A percentile compares a stretch with the other conserved stretches of the same genome.
Evolutionary conservation across 2,797 vertebrate species (phyloP).

Genomic region (Enteromius radiatus): DNA sequence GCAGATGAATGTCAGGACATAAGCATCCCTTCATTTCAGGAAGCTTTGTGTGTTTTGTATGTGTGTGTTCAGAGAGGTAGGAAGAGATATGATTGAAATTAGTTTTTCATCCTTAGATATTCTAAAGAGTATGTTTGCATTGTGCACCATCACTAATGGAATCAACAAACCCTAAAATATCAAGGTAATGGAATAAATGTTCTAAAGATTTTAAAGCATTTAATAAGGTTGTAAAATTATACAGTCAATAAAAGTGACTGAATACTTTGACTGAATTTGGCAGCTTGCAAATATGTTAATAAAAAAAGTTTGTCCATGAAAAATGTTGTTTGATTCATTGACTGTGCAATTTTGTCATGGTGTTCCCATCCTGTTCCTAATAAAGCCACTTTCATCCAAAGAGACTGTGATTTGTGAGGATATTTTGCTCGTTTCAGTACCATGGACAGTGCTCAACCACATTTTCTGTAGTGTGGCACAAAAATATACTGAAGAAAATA

Average conservation of each 20-base stretch:
- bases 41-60: slow-evolving; percentile 2
- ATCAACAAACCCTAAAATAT: not conserved
- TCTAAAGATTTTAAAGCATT: not conserved
- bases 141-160: not conserved
- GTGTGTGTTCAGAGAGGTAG: slow-evolving; percentile 23
- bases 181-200: not conserved
- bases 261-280: not conserved
- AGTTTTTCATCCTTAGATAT: slow-evolving; percentile 2
- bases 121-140: not conserved
- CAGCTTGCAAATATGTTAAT: not conserved
- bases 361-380: not conserved
- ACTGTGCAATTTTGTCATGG: not conserved
- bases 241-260: not conserved
- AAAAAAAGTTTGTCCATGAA: not conserved
- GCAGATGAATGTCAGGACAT: slow-evolving; percentile 59
- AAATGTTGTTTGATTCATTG: not conserved
- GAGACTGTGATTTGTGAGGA: not conserved
- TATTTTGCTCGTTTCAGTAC: slow-evolving; percentile 11
- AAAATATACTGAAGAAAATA: not conserved
- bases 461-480: not conserved
- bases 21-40: not conserved
- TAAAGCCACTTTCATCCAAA: slow-evolving; percentile 2
- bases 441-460: not conserved
- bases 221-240: not conserved
- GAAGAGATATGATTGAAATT: not conserved